Evolutionary conservation across 2,113 vertebrate genomes (phyloP), one percentile per base, ranked within the genome.

Genomic region (Seriola dumerili): DNA sequence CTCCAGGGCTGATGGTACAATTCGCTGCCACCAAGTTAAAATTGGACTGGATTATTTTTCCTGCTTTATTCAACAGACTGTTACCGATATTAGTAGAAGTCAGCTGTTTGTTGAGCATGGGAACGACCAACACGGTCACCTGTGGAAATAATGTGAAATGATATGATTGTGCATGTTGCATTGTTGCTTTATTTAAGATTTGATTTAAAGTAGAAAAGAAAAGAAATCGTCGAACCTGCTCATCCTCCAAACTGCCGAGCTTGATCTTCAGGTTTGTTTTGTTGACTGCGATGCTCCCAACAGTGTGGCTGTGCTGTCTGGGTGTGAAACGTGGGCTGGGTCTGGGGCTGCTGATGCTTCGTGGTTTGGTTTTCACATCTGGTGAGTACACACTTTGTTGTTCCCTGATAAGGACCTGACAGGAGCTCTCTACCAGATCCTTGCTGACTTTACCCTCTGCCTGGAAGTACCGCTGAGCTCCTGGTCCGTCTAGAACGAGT

Each of bases 41-140:
- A 19, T 59, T 88, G 3, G 25, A 74, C 59, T 82, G 54, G 9
- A 95, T 11, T 14, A 44, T 10, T 1, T 46, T 57, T 2, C 92
- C 94, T 44, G 59, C 90, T 90, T 91, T 93, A 0, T 1, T 42
- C 13, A 87, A 13, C 57, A 95, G 64, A 52, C 34, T 4, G 4
- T 70, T 68, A n/a, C 92, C 89, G 40, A 94, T 59, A 0, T 34
- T 84, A 6, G 93, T 91, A 42, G 92, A 91, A 13, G 8, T 34
- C 0, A 94, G 52, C 10, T 81, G 5, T 25, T 38, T 66, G 0
- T 86, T 72, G 19, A 88, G 5, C 85, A 95, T 87, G 1, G 95
- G 94, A 3, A 57, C 92, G 54, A 94, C 89, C 63, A 94, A 29
- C 11, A 89, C 90, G 67, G 94, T 84, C 25, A 75, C 91, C 95